Base-by-base conservation (phyloP, 2,797 vertebrate species). In the Leptatherina wallacei region DNA sequence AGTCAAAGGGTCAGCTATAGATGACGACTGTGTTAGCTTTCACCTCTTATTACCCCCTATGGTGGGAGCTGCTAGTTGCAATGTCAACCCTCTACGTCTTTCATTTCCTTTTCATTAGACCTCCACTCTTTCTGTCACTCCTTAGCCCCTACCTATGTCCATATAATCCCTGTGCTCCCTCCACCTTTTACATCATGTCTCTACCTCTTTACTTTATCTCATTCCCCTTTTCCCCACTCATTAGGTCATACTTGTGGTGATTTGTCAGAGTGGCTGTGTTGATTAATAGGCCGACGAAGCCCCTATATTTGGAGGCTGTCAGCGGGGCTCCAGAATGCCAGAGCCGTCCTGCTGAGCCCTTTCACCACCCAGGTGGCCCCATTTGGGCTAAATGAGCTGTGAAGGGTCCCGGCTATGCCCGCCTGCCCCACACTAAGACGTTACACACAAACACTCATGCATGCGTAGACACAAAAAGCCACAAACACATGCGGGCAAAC, bases 301-400 rank as follows among this genome's bases (percentile, higher is more conserved):
- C 95, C 93, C 91, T 96, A 91, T 95, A 96, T 95, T 94, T 92
- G 92, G 93, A 89, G 90, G 89, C 94, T 96, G 94, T 95, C 96
- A 96, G 95, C 85, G 70, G 96, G 95, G 94, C 93, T 93, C 93
- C 80, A 89, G 94, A 96, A 95, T 94, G 93, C 94, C 94, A 95
- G 94, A 95, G 94, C 92, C 92, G 91, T 89, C 94, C 95, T 71
- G 86, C 95, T 95, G 95, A 96, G 95, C 94, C 54, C 73, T 95
- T 95, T 95, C 96, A 95, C 96, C 96, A 96, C 96, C 96, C 96
- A 97, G 96, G 96, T 97, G 96, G 95, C 95, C 96, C 93, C 93
- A 97, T 96, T 97, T 95, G 95, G 95, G 91, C 95, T 98, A 98
- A 99, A 98, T 97, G 96, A 97, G 95, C 96, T 97, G 96, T 97